Evolutionary conservation across 2,797 vertebrate species (phyloP), one percentile per base, ranked within the genome.

Genomic region (Acestrorhynchus altus): DNA sequence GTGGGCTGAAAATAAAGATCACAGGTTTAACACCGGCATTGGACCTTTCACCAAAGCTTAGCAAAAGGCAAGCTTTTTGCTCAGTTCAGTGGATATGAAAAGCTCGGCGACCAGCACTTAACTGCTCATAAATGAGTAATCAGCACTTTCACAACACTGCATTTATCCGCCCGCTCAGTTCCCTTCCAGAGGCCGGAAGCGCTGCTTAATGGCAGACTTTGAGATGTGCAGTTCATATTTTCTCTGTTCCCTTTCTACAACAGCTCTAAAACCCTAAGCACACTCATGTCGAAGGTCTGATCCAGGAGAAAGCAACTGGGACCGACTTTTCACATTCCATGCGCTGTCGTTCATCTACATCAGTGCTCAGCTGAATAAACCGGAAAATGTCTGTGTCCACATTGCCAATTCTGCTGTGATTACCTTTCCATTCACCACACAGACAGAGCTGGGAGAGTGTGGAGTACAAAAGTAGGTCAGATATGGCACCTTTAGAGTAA

Each of bases 71-170:
- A 42, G 46, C 63, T 64, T 49, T 40, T 54, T 22, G 26, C 26
- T 40, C 64, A 35, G 46, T 47, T 69, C 56, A 44, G 39, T n/a
- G 31, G 18, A 79, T 22, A 70, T 47, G n/a, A 69, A 69, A 40
- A 79, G 52, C 64, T 51, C 8, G 1, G 15, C n/a, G 18, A 18
- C 44, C 13, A 54, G 47, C 52, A 74, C 72, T 69, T 5, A 42
- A 74, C 44, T 24, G 40, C 46, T 61, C 47, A 44, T 79, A 39
- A 74, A 74, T 74, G 54, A 69, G 56, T 69, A 68, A 79, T 60
- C 16, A 31, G 8, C 10, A 54, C 44, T 59, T 46, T 57, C 16
- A 57, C 39, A 66, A 18, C 26, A 22, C 63, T 56, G 51, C 0
- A 0, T 16, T 13, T 67, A 60, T 15, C 42, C 0, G 15, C 20